Evolutionary conservation across 2,113 vertebrate genomes (phyloP).

Genomic region (Chitala chitala): DNA sequence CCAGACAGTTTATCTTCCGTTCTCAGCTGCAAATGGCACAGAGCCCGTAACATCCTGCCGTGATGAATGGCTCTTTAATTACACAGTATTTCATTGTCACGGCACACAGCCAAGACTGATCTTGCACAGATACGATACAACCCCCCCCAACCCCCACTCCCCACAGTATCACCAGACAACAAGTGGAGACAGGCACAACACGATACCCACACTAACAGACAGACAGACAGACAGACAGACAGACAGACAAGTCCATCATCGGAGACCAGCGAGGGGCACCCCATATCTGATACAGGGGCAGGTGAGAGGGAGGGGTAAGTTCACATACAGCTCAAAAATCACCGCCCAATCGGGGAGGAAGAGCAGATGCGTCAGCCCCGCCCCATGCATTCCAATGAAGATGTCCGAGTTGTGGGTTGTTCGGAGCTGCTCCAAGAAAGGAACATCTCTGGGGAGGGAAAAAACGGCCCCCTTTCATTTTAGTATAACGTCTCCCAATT

Average conservation of each 20-base stretch:
- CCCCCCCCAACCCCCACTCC: not conserved
- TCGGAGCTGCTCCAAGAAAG: slow-evolving; percentile 81
- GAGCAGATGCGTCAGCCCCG: slow-evolving; percentile 91
- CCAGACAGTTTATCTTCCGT: slow-evolving; percentile 38
- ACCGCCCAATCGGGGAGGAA: slow-evolving; percentile 97
- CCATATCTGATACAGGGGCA: not conserved
- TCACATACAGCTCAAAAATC: slow-evolving; percentile 90
- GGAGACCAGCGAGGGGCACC: not conserved
- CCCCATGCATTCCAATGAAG: slow-evolving; percentile 97
- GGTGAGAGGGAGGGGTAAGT: not conserved
- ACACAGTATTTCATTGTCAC: slow-evolving; percentile 48
- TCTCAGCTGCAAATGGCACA: slow-evolving; percentile 18
- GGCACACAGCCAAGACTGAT: slow-evolving; percentile 20
- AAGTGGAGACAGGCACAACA: not conserved
- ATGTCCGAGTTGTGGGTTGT: slow-evolving; percentile 94
- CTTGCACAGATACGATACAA: not conserved
- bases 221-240: not conserved
- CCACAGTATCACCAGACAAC: not conserved
- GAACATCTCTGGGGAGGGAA: slow-evolving; percentile 67
- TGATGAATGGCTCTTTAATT: slow-evolving; percentile 56
- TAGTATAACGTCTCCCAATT: not conserved
- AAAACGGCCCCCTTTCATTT: not conserved
- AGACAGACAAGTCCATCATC: not conserved
- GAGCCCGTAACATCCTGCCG: slow-evolving; percentile 35
- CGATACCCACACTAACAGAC: not conserved